A percentile compares a stretch with the other conserved stretches of the same genome.
Evolutionary conservation across 2,888 invertebrate species (phyloP).

Genomic region (Portevinia maculata): DNA sequence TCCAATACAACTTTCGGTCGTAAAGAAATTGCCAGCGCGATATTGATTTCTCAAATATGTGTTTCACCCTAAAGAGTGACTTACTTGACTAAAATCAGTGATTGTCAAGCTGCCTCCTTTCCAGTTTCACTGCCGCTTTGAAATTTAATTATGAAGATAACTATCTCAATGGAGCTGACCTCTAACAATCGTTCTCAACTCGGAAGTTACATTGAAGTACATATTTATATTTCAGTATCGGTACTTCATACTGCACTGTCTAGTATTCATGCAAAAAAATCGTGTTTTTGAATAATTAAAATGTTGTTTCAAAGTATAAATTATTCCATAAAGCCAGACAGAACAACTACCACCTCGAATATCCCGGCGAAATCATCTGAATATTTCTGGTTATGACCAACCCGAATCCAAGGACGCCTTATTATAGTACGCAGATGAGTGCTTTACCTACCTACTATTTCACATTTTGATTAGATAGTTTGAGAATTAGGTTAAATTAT

Average conservation of each 20-base stretch:
- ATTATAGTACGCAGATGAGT: neutral
- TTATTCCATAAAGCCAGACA: neutral
- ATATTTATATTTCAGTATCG: neutral
- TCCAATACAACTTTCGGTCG: neutral
- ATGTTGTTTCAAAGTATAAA: neutral
- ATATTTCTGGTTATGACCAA: conserved; percentile 7
- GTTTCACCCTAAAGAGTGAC: neutral
- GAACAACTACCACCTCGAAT: neutral
- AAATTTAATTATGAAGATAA: neutral
- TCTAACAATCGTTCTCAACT: neutral
- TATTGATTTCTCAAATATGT: neutral
- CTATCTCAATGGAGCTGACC: conserved; percentile 7
- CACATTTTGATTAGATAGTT: conserved; percentile 12
- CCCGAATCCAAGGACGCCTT: neutral
- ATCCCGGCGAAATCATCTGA: conserved; percentile 2
- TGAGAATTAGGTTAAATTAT: neutral
- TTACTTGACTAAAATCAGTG: neutral
- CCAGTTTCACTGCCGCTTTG: conserved; percentile 3
- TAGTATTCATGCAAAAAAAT: neutral
- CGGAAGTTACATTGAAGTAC: neutral
- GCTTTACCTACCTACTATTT: neutral
- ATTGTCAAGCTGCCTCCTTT: neutral
- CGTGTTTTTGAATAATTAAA: neutral
- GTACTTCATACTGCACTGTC: neutral
- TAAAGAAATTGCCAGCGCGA: neutral